Evolutionary conservation across 2,888 invertebrate genomes (phyloP).

Genomic region (Eristalis arbustorum): DNA sequence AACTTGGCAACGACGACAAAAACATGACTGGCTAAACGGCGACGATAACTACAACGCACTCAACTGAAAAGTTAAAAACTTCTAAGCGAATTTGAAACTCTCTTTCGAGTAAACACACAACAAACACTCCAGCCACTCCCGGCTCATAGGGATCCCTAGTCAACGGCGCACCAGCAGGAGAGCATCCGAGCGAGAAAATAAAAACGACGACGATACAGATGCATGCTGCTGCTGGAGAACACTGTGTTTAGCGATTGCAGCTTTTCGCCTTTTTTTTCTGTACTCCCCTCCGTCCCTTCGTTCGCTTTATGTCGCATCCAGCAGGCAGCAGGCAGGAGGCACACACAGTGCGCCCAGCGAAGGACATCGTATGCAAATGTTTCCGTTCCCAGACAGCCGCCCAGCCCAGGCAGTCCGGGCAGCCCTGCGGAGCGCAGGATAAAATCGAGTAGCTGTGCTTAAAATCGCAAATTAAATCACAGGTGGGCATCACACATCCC

Average conservation of each 20-base stretch:
- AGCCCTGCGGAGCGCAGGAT: slow-evolving; percentile 25
- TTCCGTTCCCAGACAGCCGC: neutral
- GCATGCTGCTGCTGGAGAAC: neutral
- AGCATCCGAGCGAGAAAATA: neutral
- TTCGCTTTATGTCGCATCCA: neutral
- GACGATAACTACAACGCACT: slow-evolving; percentile 42
- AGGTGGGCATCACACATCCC: slow-evolving; percentile 53
- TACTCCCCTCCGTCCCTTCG: neutral
- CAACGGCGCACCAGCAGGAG: slow-evolving; percentile 2
- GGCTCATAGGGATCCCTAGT: neutral
- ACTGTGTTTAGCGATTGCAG: neutral
- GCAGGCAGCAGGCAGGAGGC: neutral
- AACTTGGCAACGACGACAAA: neutral
- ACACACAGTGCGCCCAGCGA: neutral
- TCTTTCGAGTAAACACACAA: slow-evolving; percentile 19
- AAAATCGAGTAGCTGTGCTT: slow-evolving; percentile 55
- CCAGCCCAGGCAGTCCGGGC: no score
- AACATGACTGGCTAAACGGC: slow-evolving; percentile 18
- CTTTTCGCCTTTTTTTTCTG: neutral
- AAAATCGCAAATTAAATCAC: slow-evolving; percentile 69
- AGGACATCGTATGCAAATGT: slow-evolving; percentile 54
- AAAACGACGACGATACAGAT: neutral
- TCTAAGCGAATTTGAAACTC: slow-evolving; percentile 36
- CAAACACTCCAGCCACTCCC: neutral
- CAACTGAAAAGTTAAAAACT: slow-evolving; percentile 28